Conservation (phyloP, 2,797 vertebrate genomes). For the Bucorvus abyssinicus region DNA sequence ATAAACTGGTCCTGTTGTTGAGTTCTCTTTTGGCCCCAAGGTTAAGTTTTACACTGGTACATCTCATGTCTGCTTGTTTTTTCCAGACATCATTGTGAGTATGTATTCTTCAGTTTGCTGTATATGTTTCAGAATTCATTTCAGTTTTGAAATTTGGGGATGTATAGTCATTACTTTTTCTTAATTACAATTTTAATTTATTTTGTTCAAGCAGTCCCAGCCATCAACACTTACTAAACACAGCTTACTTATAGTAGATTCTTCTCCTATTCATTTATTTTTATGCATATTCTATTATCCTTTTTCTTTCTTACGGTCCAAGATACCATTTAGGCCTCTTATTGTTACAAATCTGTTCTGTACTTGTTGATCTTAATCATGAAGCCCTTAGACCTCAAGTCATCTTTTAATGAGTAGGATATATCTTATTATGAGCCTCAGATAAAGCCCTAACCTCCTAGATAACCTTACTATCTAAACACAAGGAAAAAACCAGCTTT, state of each 20-base stretch:
- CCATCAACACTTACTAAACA: not conserved
- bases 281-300: not conserved
- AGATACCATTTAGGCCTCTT: not conserved
- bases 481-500: not conserved
- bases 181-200: not conserved
- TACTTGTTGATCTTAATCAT: not conserved
- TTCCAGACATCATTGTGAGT: too few relatives aligned
- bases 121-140: not conserved
- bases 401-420: not conserved
- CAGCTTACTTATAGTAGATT: not conserved
- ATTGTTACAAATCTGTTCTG: not conserved
- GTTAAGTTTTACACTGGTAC: too few relatives aligned
- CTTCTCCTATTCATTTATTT: not conserved
- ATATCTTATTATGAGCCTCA: not conserved
- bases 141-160: not conserved
- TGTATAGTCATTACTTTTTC: not conserved
- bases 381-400: not conserved
- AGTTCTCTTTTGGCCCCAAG: too few relatives aligned
- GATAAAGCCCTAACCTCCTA: not conserved
- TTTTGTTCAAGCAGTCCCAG: not conserved
- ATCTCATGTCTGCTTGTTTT: too few relatives aligned
- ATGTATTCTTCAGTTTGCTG: not conserved
- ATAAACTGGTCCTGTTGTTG: too few relatives aligned
- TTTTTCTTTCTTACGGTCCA: not conserved
- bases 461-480: not conserved